Evolutionary conservation across 2,888 invertebrate genomes (phyloP).

Genomic region (Sinhomidia bicolor): DNA sequence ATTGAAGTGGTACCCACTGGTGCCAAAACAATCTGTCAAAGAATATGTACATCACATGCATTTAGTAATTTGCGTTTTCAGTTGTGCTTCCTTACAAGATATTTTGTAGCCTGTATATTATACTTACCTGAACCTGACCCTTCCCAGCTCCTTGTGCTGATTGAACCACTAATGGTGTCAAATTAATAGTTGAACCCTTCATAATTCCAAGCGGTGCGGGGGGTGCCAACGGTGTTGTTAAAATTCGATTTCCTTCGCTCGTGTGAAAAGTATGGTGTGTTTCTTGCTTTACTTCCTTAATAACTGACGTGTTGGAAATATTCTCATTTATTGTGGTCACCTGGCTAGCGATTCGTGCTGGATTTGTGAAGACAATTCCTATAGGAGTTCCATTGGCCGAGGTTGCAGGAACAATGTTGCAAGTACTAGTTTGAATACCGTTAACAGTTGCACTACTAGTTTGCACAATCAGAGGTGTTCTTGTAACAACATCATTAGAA

Average conservation of each 20-base stretch:
- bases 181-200: slow-evolving; percentile 77
- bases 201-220: slow-evolving; percentile 77
- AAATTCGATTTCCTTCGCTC: slow-evolving; percentile 42
- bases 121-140: slow-evolving; percentile 73
- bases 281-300: slow-evolving; percentile 75
- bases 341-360: slow-evolving; percentile 31
- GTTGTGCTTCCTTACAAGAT: too few relatives aligned
- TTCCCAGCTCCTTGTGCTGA: slow-evolving; percentile 55
- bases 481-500: slow-evolving; percentile 25
- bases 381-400: slow-evolving; percentile 75
- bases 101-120: background rate
- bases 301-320: slow-evolving; percentile 72
- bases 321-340: background rate
- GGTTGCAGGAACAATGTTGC: slow-evolving; percentile 67
- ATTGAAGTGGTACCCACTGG: slow-evolving; percentile 52
- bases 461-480: slow-evolving; percentile 63
- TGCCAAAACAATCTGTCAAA: slow-evolving; percentile 54
- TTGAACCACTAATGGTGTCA: slow-evolving; percentile 78
- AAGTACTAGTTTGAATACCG: slow-evolving; percentile 86
- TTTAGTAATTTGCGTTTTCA: too few relatives aligned
- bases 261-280: slow-evolving; percentile 18
- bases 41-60: too few relatives aligned
- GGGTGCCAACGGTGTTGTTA: slow-evolving; percentile 69
- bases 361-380: slow-evolving; percentile 78
- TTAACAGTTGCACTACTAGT: slow-evolving; percentile 59